These are phyloP conservation scores for Psophia crepitans DNA, from an alignment of 2,113 vertebrate genomes.

Conservation along the genomic window DNA sequence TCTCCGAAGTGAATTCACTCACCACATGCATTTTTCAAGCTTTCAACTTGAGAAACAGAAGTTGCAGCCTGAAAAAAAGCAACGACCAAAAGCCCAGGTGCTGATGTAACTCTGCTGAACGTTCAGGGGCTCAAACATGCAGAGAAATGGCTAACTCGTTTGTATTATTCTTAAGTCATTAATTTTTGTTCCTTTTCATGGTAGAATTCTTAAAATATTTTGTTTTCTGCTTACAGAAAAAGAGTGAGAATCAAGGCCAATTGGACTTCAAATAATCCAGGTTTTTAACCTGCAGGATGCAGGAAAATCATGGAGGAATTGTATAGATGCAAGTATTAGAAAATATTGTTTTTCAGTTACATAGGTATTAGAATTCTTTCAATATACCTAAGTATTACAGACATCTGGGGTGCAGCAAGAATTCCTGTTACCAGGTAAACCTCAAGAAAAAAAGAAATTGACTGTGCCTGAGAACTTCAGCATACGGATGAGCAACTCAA, in stretches of 20 bases:
- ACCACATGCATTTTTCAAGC: slow-evolving; percentile 12
- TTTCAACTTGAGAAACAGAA: not conserved
- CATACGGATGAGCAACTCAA: not conserved
- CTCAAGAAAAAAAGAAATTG: not conserved
- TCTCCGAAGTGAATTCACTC: not conserved
- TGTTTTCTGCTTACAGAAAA: not conserved
- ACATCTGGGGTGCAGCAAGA: not conserved
- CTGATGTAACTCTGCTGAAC: not conserved
- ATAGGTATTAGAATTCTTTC: not conserved
- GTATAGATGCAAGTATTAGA: not conserved
- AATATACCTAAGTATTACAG: not conserved
- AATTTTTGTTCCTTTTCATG: not conserved
- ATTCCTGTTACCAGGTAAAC: not conserved
- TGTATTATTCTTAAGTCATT: not conserved
- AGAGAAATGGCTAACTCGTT: not conserved
- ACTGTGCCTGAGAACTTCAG: not conserved
- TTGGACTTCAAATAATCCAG: not conserved
- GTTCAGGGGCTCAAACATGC: not conserved
- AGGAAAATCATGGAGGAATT: not conserved
- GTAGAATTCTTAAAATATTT: not conserved
- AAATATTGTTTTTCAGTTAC: not conserved
- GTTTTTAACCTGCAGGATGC: not conserved
- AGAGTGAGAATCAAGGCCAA: not conserved
- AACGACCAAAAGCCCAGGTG: not conserved
- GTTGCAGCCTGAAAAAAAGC: not conserved